Conservation (phyloP, 2,888 invertebrate species). For the Diplazon laetatorius region DNA sequence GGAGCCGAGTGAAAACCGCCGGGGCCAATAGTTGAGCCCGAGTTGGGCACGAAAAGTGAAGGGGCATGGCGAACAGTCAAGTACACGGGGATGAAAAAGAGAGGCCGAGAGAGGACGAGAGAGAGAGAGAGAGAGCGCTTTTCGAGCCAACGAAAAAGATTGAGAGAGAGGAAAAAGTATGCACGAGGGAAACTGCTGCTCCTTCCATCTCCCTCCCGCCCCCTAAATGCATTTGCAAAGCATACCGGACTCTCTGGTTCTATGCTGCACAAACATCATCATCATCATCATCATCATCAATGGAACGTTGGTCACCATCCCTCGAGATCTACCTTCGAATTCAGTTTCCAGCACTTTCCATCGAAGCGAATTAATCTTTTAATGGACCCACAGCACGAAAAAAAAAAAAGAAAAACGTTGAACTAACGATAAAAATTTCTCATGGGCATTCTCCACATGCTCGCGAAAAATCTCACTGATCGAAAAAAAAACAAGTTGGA, state of each 20-base stretch:
- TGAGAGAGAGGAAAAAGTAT: constrained; percentile 4
- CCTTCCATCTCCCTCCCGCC: constrained; percentile 15
- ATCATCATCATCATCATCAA: neutral
- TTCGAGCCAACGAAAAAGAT: too few relatives aligned
- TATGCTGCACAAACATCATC: neutral
- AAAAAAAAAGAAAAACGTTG: too few relatives aligned
- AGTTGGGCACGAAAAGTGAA: constrained; percentile 10
- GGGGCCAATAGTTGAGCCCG: constrained; percentile 3
- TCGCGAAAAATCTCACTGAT: too few relatives aligned
- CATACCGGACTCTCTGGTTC: constrained; percentile 25
- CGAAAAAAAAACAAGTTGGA: too few relatives aligned
- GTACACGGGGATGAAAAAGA: constrained; percentile 24
- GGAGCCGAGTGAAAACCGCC: constrained; percentile 32
- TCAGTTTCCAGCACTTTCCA: constrained; percentile 18
- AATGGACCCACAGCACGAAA: constrained; percentile 24
- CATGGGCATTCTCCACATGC: neutral
- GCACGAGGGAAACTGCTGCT: constrained; percentile 42
- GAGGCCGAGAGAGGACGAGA: constrained; percentile 24
- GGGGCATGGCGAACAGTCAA: neutral
- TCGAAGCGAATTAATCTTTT: constrained; percentile 45
- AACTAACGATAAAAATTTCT: constrained; percentile 2
- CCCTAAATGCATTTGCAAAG: constrained; percentile 47
- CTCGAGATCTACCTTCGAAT: constrained; percentile 42
- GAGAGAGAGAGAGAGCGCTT: neutral
- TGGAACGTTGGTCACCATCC: constrained; percentile 30